phyloP scores from a whole-genome alignment of 2,888 invertebrate genomes.

The Steinernema scapterisci region DNA sequence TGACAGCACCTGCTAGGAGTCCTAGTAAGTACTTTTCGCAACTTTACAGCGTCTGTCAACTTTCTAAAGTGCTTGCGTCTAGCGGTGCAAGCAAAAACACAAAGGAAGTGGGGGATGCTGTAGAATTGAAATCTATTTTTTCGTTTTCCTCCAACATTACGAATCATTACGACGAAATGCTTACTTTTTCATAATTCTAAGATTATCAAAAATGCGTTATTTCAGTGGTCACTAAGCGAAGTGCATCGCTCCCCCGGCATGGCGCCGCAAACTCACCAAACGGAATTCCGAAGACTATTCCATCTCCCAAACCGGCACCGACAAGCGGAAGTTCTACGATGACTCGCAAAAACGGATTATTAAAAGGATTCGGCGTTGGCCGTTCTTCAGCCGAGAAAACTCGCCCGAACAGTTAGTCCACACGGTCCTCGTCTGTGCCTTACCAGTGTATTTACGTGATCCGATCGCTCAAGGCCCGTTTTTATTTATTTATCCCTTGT shows the following conservation, averaged over 20 bases:
- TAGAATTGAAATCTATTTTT: background rate
- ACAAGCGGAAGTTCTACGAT: background rate
- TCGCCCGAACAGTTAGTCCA: constrained; percentile 1
- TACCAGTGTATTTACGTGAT: background rate
- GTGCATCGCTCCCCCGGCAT: constrained; percentile 11
- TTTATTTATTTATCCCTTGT: background rate
- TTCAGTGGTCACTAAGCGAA: constrained; percentile 18
- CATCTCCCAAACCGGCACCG: background rate
- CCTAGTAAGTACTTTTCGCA: constrained; percentile 14
- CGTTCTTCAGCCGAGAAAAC: background rate
- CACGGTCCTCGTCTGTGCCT: background rate
- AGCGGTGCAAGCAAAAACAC: background rate
- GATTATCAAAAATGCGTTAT: no score
- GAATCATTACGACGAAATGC: no score
- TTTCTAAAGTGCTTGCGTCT: no score
- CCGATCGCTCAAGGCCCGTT: constrained; percentile 5
- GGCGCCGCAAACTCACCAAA: background rate
- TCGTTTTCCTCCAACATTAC: background rate
- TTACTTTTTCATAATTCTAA: no score
- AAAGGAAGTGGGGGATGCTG: background rate
- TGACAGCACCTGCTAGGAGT: background rate
- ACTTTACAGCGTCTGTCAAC: background rate
- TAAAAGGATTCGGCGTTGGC: constrained; percentile 15
- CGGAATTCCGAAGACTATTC: background rate
- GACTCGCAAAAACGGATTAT: background rate